phyloP scores from a whole-genome alignment of 2,113 vertebrate species.

The Gila orcuttii region DNA sequence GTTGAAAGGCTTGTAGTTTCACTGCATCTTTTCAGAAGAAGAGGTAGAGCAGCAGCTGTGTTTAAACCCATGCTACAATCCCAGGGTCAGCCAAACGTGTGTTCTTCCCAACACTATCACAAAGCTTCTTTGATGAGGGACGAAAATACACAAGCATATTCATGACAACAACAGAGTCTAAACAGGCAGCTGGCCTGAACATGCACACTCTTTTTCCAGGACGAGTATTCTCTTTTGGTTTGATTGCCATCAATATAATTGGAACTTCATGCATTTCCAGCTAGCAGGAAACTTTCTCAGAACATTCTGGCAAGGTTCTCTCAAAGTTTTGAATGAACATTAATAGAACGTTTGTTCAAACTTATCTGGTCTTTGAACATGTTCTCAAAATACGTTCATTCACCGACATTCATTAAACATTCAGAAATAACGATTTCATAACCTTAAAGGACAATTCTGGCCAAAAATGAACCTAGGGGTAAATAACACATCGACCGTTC shows the following conservation, averaged over 20 bases:
- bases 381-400: too few relatives aligned
- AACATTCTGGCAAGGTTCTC: too few relatives aligned
- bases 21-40: neutral
- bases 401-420: too few relatives aligned
- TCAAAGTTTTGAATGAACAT: too few relatives aligned
- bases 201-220: conserved; percentile 24
- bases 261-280: too few relatives aligned
- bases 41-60: neutral
- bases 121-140: conserved; percentile 8
- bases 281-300: too few relatives aligned
- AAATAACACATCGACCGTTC: too few relatives aligned
- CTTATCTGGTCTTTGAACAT: too few relatives aligned
- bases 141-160: conserved; percentile 35
- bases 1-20: neutral
- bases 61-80: conserved; percentile 9
- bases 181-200: neutral
- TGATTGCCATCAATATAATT: neutral
- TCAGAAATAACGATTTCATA: too few relatives aligned
- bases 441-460: too few relatives aligned
- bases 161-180: neutral
- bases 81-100: conserved; percentile 26
- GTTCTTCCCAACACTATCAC: conserved; percentile 21
- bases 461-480: too few relatives aligned
- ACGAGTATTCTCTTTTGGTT: neutral
- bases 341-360: too few relatives aligned